Conservation (phyloP, 2,888 invertebrate genomes). For the Oscheius onirici region DNA sequence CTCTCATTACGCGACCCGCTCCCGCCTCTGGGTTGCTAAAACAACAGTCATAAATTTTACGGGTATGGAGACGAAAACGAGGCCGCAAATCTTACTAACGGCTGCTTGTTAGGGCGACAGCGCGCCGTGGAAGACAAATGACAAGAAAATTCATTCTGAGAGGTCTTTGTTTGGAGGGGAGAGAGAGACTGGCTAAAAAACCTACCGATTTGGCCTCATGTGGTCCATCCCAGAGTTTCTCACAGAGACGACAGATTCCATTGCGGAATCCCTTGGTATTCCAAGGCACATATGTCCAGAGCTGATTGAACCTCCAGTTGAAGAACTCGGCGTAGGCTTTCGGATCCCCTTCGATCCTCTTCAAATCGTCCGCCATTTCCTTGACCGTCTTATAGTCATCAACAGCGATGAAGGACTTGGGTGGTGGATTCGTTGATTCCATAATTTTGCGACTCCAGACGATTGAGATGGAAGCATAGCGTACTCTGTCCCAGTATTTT, state of each 20-base stretch:
- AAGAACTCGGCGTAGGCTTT: constrained; percentile 65
- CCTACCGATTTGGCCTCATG: constrained; percentile 34
- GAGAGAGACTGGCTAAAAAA: not conserved
- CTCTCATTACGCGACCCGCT: too few relatives aligned
- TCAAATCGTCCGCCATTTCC: constrained; percentile 61
- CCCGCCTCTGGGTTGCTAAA: not conserved
- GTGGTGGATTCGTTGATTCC: constrained; percentile 50
- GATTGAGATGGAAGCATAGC: constrained; percentile 62
- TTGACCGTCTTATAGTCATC: constrained; percentile 63
- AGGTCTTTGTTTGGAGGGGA: too few relatives aligned
- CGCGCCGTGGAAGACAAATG: too few relatives aligned
- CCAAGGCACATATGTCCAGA: constrained; percentile 66
- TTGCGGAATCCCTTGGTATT: constrained; percentile 63
- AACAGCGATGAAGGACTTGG: constrained; percentile 66
- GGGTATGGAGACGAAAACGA: not conserved
- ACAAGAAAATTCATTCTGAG: too few relatives aligned
- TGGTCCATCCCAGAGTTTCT: constrained; percentile 46
- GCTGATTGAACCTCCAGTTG: constrained; percentile 60
- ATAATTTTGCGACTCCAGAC: constrained; percentile 62
- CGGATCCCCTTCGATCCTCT: constrained; percentile 44
- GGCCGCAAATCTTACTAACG: too few relatives aligned
- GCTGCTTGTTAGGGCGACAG: too few relatives aligned
- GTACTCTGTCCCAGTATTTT: constrained; percentile 61
- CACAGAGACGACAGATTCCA: constrained; percentile 56
- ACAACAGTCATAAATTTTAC: not conserved